These are phyloP conservation scores for Himalopsyche tibetana DNA, from an alignment of 2,888 invertebrate genomes.

Conservation along the genomic window DNA sequence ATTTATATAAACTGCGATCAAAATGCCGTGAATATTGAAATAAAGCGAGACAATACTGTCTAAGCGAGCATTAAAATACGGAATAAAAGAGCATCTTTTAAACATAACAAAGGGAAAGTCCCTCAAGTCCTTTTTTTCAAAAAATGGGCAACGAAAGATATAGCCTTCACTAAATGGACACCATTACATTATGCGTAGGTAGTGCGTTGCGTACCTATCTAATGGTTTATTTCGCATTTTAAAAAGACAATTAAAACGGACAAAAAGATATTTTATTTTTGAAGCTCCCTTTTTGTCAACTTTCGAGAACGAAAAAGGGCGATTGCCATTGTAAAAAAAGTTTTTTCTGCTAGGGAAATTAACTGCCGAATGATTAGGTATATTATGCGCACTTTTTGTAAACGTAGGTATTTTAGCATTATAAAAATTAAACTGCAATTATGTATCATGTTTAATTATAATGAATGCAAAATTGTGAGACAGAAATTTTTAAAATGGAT, in stretches of 20 bases:
- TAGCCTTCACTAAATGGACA: constrained; percentile 30
- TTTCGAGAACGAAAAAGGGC: constrained; percentile 11
- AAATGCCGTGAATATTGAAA: constrained; percentile 16
- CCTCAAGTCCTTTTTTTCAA: constrained; percentile 7
- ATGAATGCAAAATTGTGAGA: no score
- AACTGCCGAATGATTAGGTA: constrained; percentile 2
- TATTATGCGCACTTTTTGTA: not conserved
- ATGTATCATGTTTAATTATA: no score
- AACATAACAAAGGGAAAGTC: constrained; percentile 32
- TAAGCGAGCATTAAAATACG: constrained; percentile 43
- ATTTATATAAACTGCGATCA: not conserved
- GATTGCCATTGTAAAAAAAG: not conserved
- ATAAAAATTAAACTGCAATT: no score
- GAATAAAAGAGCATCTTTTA: constrained; percentile 40
- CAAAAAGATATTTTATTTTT: constrained; percentile 39
- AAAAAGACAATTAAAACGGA: constrained; percentile 42
- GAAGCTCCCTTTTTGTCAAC: constrained; percentile 33
- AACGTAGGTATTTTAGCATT: no score
- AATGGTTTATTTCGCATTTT: constrained; percentile 34
- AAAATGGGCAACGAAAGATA: constrained; percentile 24
- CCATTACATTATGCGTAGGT: constrained; percentile 2
- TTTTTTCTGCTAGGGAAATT: not conserved
- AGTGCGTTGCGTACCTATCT: constrained; percentile 12
- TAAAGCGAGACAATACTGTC: constrained; percentile 21
- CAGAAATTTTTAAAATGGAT: no score